phyloP scores from a whole-genome alignment of 2,888 invertebrate species.

The Polydesmus complanatus region DNA sequence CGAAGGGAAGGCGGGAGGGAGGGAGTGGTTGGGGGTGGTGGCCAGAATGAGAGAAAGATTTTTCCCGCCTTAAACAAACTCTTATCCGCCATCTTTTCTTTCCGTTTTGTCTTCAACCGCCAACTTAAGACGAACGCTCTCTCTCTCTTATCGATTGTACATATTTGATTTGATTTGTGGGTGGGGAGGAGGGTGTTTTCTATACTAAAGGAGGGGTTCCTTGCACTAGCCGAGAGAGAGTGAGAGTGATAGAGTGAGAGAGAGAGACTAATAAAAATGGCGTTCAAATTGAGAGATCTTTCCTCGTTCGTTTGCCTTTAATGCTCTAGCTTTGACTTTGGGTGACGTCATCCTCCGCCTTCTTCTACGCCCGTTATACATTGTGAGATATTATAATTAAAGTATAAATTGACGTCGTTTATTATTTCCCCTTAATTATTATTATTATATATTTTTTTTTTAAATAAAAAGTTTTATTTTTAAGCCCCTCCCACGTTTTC shows the following conservation, averaged over 20 bases:
- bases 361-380: not conserved
- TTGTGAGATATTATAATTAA: no score
- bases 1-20: not conserved
- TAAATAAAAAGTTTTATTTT: not conserved
- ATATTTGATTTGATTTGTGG: conserved; percentile 8
- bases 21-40: no score
- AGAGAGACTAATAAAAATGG: not conserved
- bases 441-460: not conserved
- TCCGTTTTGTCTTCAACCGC: not conserved
- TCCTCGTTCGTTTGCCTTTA: not conserved
- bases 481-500: not conserved
- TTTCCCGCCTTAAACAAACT: no score
- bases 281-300: not conserved
- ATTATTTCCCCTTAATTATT: no score
- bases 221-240: not conserved
- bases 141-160: conserved; percentile 6
- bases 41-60: no score
- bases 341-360: not conserved
- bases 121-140: not conserved
- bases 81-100: not conserved
- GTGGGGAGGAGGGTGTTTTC: no score
- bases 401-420: no score
- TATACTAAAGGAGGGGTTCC: no score
- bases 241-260: not conserved
- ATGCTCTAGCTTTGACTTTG: no score